These are phyloP conservation scores for Chaetodon trifasciatus DNA, from an alignment of 2,797 vertebrate genomes.

Conservation along the genomic window DNA sequence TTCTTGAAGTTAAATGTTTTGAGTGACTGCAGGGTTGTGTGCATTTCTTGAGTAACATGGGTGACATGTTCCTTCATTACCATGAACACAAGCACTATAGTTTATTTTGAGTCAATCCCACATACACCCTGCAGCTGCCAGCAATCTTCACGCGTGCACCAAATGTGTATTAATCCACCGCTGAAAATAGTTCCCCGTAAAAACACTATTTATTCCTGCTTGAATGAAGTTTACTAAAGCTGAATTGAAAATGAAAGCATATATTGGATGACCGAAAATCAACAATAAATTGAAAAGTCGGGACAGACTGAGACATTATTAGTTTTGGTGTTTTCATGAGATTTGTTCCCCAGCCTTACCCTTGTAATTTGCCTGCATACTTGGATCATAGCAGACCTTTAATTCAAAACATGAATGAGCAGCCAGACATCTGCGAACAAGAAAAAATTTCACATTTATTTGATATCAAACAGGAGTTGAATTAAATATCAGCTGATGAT, in stretches of 20 bases:
- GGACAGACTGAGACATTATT: not conserved
- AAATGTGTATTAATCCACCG: not conserved
- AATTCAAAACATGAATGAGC: slow-evolving; percentile 43
- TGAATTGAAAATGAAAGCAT: not conserved
- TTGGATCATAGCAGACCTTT: not conserved
- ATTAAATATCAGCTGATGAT: slow-evolving; percentile 98
- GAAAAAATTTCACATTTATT: slow-evolving; percentile 99
- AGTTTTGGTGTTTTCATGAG: not conserved
- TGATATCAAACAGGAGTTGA: slow-evolving; percentile 99
- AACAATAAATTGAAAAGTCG: not conserved
- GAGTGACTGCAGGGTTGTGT: not conserved
- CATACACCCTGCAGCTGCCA: not conserved
- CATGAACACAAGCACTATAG: too few relatives aligned
- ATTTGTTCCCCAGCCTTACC: not conserved
- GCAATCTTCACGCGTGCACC: not conserved
- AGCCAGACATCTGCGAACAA: slow-evolving; percentile 88
- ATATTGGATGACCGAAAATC: not conserved
- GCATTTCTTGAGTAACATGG: too few relatives aligned
- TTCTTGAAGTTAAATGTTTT: not conserved
- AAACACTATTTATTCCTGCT: not conserved
- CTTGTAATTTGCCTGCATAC: not conserved
- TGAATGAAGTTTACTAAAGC: not conserved
- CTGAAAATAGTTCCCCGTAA: not conserved
- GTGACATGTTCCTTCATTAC: too few relatives aligned
- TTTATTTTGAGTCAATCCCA: not conserved